Conservation (phyloP, 2,888 invertebrate species). For the Lacanobia oleracea region DNA sequence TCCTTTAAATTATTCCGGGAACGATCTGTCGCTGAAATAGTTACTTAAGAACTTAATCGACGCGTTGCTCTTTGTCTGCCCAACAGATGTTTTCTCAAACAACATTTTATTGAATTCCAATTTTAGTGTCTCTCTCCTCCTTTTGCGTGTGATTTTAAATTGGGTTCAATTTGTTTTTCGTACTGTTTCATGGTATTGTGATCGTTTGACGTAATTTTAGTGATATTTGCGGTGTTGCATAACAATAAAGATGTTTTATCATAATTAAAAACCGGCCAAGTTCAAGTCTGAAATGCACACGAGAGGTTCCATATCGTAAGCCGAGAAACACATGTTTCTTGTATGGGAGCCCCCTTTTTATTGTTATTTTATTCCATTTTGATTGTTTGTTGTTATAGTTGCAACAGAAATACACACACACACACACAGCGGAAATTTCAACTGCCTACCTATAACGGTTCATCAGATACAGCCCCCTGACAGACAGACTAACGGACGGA, state of each 20-base stretch:
- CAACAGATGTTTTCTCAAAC: conserved; percentile 73
- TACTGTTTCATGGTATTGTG: conserved; percentile 31
- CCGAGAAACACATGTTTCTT: too few relatives aligned
- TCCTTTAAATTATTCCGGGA: conserved; percentile 79
- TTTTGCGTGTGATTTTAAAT: conserved; percentile 62
- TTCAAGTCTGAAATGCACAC: too few relatives aligned
- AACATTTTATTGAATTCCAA: conserved; percentile 73
- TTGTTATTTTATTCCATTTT: too few relatives aligned
- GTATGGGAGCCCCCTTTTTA: too few relatives aligned
- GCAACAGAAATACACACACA: too few relatives aligned
- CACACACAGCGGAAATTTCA: too few relatives aligned
- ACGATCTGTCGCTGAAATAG: conserved; percentile 81
- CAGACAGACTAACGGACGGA: too few relatives aligned
- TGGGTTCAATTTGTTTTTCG: conserved; percentile 49
- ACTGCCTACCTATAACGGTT: too few relatives aligned
- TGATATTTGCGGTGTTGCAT: conserved; percentile 4
- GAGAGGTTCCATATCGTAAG: too few relatives aligned
- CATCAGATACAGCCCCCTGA: too few relatives aligned
- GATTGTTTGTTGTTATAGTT: too few relatives aligned
- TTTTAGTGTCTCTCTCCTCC: conserved; percentile 60
- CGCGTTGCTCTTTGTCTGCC: conserved; percentile 77
- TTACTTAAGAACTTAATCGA: conserved; percentile 82
- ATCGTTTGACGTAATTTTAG: conserved; percentile 7
- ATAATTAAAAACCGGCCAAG: too few relatives aligned
- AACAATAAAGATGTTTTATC: not conserved